Evolutionary conservation across 2,797 vertebrate species (phyloP).

Genomic region (Paedocypris micromegethes): DNA sequence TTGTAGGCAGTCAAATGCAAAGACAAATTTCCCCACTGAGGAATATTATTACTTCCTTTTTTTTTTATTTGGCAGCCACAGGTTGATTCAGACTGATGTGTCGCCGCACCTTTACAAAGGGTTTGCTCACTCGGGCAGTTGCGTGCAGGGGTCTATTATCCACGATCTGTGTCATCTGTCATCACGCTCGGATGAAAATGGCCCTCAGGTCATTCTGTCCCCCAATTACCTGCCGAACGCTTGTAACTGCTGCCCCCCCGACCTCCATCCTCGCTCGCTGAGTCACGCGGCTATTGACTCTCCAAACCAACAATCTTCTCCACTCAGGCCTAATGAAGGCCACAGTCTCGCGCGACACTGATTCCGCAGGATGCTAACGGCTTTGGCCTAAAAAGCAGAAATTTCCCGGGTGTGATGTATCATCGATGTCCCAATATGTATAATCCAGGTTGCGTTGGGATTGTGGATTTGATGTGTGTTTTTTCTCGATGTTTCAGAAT

Average conservation of each 20-base stretch:
- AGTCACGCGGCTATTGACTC: slow-evolving; percentile 31
- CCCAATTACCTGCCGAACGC: slow-evolving; percentile 26
- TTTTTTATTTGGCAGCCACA: too few species aligned
- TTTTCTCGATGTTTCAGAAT: slow-evolving; percentile 78
- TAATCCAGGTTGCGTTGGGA: too few species aligned
- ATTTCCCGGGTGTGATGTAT: too few species aligned
- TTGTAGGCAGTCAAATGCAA: too few species aligned
- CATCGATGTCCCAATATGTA: too few species aligned
- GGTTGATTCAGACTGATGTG: too few species aligned
- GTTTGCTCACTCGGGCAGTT: too few species aligned
- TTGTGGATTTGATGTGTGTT: neutral
- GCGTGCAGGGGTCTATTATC: neutral
- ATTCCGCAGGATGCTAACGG: neutral
- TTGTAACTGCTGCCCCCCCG: slow-evolving; percentile 10
- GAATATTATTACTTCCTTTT: too few species aligned
- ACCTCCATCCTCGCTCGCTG: slow-evolving; percentile 29
- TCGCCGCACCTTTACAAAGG: too few species aligned
- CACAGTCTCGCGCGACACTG: slow-evolving; percentile 7
- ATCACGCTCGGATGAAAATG: slow-evolving; percentile 12
- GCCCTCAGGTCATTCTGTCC: slow-evolving; percentile 9
- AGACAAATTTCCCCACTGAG: too few species aligned
- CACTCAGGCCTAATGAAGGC: slow-evolving; percentile 35
- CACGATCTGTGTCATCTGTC: slow-evolving; percentile 1
- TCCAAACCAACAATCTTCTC: slow-evolving; percentile 29
- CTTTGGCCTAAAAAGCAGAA: too few species aligned